Percentiles rank a stretch among this genome's conserved stretches.
These are phyloP conservation scores for Cecropterus lyciades DNA, from an alignment of 1,140 invertebrate genomes.

Conservation along the genomic window DNA sequence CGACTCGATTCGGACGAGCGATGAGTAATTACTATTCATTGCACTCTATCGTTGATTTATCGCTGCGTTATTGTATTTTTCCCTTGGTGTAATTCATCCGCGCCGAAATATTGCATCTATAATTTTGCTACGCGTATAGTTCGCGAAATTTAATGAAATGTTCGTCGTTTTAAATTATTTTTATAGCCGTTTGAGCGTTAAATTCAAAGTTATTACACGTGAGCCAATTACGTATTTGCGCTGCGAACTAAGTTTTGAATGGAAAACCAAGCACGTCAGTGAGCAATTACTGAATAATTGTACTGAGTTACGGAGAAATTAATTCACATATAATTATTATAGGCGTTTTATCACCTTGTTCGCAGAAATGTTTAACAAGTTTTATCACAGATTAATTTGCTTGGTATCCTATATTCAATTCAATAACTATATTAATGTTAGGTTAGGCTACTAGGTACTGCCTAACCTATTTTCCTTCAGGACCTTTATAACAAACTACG, in stretches of 20 bases:
- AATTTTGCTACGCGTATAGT: conserved; percentile 25
- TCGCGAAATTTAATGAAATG: conserved; percentile 30
- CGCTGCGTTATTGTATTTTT: conserved; percentile 58
- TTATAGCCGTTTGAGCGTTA: conserved; percentile 30
- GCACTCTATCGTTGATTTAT: conserved; percentile 66
- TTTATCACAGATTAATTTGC: background rate
- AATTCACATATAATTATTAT: conserved; percentile 1
- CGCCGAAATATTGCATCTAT: conserved; percentile 43
- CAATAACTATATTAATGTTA: too few relatives aligned
- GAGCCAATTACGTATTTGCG: conserved; percentile 19
- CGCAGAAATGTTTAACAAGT: background rate
- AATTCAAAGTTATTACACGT: conserved; percentile 31
- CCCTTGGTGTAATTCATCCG: conserved; percentile 56
- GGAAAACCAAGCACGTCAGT: conserved; percentile 1
- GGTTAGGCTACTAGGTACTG: too few relatives aligned
- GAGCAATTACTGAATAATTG: conserved; percentile 4
- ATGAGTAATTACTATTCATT: conserved; percentile 66
- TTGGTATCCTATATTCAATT: too few relatives aligned
- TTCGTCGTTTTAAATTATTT: conserved; percentile 29
- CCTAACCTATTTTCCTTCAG: too few relatives aligned
- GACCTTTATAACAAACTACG: too few relatives aligned
- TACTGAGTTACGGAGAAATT: conserved; percentile 13
- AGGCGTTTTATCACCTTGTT: background rate
- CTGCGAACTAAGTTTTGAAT: conserved; percentile 20
- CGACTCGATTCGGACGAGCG: conserved; percentile 50